Percentiles rank a stretch among this genome's conserved stretches.
Evolutionary conservation across 2,888 invertebrate genomes (phyloP).

Genomic region (Lithodes maja): DNA sequence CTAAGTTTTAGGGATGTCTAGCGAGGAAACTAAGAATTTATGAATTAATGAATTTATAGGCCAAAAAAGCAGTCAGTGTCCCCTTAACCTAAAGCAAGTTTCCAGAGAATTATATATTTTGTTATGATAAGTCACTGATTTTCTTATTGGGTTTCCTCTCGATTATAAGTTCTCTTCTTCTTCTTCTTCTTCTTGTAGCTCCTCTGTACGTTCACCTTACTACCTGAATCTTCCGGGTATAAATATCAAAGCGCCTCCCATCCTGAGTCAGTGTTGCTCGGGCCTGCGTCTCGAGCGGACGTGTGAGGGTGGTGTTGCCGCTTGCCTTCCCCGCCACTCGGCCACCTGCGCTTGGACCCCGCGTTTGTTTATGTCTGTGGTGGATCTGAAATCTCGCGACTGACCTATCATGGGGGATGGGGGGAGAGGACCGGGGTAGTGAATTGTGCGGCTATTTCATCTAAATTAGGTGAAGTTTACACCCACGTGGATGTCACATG

Average conservation of each 20-base stretch:
- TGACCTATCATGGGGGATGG: neutral
- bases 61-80: no score
- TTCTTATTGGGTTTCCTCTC: no score
- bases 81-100: no score
- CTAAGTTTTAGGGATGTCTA: no score
- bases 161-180: neutral
- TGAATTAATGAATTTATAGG: no score
- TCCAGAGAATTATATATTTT: no score
- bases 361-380: neutral
- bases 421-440: neutral
- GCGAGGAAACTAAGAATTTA: no score
- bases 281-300: slow-evolving; percentile 4
- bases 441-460: neutral
- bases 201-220: neutral
- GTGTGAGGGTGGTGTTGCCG: slow-evolving; percentile 7
- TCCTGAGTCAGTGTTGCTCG: slow-evolving; percentile 15
- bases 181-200: neutral
- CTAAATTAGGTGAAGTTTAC: neutral
- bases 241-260: slow-evolving; percentile 12
- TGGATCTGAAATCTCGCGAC: neutral
- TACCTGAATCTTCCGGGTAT: slow-evolving; percentile 8
- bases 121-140: no score
- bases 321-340: neutral
- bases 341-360: neutral
- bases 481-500: slow-evolving; percentile 13